Evolutionary conservation across 2,113 vertebrate species (phyloP).

Genomic region (Brachyhypopomus occidentalis): DNA sequence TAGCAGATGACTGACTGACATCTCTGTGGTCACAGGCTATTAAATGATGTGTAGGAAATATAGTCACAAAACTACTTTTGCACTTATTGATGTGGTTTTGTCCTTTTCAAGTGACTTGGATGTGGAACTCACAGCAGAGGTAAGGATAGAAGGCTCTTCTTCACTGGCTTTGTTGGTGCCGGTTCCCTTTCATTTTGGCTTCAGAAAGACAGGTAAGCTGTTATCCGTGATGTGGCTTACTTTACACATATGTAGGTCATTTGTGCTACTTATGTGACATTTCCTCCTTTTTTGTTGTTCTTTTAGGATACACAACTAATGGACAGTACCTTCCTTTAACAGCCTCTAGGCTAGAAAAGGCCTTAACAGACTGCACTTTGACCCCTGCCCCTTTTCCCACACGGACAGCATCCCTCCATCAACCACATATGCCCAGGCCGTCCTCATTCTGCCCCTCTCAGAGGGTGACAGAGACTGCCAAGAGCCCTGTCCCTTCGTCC

Average conservation of each 20-base stretch:
- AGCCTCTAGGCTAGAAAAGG: conserved; percentile 16
- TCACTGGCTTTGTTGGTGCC: conserved; percentile 44
- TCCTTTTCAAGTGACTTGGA: conserved; percentile 39
- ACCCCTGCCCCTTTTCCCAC: conserved; percentile 58
- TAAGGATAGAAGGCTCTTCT: conserved; percentile 41
- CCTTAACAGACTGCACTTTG: conserved; percentile 16
- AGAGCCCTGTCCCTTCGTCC: conserved; percentile 64
- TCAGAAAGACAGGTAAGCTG: conserved; percentile 47
- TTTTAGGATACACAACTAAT: conserved; percentile 56
- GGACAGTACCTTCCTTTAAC: not conserved
- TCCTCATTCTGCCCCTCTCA: conserved; percentile 51
- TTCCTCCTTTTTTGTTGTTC: conserved; percentile 21
- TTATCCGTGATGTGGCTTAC: no score
- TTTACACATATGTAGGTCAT: not conserved
- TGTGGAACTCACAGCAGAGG: conserved; percentile 54
- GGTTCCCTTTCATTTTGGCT: conserved; percentile 18
- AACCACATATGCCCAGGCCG: conserved; percentile 65
- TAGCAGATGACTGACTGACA: no score
- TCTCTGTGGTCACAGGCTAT: no score
- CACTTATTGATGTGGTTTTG: not conserved
- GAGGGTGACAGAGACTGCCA: conserved; percentile 55
- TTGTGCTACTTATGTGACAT: not conserved
- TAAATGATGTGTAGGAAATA: no score
- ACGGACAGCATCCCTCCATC: conserved; percentile 62
- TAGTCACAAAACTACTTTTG: not conserved